These are phyloP conservation scores for Nematopogon swammerdamellus DNA, from an alignment of 2,888 invertebrate species.

Conservation along the genomic window DNA sequence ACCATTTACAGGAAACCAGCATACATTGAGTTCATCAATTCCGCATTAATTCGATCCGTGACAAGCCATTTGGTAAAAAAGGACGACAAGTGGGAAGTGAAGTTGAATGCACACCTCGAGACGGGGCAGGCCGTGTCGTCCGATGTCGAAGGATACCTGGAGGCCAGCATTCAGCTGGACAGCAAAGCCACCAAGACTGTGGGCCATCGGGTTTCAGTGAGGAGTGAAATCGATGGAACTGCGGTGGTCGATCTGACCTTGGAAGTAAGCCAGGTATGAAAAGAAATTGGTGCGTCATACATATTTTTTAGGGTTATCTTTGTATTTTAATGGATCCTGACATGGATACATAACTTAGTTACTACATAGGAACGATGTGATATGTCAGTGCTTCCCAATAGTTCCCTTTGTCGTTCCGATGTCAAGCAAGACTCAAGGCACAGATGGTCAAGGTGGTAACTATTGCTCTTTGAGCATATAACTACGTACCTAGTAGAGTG, in stretches of 20 bases:
- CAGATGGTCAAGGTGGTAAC: too few relatives aligned
- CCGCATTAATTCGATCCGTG: constrained; percentile 61
- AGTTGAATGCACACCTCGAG: constrained; percentile 28
- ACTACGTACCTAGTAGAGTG: too few relatives aligned
- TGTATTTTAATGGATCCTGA: too few relatives aligned
- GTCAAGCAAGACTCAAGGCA: too few relatives aligned
- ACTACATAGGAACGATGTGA: too few relatives aligned
- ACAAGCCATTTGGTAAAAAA: constrained; percentile 34
- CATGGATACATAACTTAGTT: too few relatives aligned
- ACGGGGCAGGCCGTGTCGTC: constrained; percentile 17
- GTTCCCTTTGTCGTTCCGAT: too few relatives aligned
- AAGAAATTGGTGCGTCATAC: too few relatives aligned
- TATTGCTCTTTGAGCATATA: too few relatives aligned
- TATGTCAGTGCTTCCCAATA: too few relatives aligned
- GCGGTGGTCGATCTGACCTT: constrained; percentile 26
- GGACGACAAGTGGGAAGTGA: constrained; percentile 26
- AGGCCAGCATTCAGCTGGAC: constrained; percentile 25
- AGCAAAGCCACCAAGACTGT: constrained; percentile 25
- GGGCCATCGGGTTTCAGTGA: constrained; percentile 18
- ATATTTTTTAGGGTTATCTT: too few relatives aligned
- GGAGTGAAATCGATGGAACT: constrained; percentile 24
- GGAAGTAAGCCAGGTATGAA: constrained; percentile 31
- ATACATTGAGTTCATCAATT: constrained; percentile 61
- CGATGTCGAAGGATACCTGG: constrained; percentile 24
- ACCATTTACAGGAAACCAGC: constrained; percentile 67